Evolutionary conservation across 1,140 invertebrate genomes (phyloP), one percentile per base, ranked within the genome.

Genomic region (Prorops nasuta): DNA sequence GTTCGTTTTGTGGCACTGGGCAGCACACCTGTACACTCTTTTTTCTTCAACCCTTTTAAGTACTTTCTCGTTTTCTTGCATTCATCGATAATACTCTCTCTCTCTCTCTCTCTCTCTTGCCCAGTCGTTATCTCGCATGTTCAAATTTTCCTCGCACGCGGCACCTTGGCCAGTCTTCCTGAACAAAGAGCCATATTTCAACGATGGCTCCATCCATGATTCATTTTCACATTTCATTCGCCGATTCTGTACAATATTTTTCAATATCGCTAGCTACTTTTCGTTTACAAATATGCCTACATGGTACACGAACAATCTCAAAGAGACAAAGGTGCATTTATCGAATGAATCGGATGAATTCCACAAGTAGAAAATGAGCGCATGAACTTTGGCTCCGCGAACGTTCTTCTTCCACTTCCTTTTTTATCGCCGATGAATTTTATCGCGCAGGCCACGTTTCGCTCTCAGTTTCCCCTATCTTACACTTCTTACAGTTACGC

Each of bases 1-100:
- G 50, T 47, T 50, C 38, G 38, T 44, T 44, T 49, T 37, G 46
- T 62, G 60, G 56, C 64, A 68, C 60, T 65, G 49, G 50, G 48
- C 54, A 60, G 37, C 51, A 36, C 31, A 38, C 34, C 42, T 17
- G 16, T 43, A 41, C 37, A 47, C n/a, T 20, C 37, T n/a, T 44
- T 31, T 43, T 46, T 44, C 10, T 50, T 24, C 31, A 41, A 46
- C 46, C 21, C 12, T 21, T 20, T 38, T 35, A 48, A 15, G 12
- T 31, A 38, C 17, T 16, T 43, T 12, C 24, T 17, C 46, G 32
- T 44, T 41, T 44, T 45, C 40, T 15, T 32, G 16, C 24, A 19
- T 49, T 37, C 9, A 8, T 16, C 35, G 42, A 28, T 34, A 15
- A 20, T 37, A 36, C 31, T 36, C 21, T n/a, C n/a, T 17, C 18